Evolutionary conservation across 92 coral and sea anemone species (phyloP).

Genomic region (Zoanthus gigantus): DNA sequence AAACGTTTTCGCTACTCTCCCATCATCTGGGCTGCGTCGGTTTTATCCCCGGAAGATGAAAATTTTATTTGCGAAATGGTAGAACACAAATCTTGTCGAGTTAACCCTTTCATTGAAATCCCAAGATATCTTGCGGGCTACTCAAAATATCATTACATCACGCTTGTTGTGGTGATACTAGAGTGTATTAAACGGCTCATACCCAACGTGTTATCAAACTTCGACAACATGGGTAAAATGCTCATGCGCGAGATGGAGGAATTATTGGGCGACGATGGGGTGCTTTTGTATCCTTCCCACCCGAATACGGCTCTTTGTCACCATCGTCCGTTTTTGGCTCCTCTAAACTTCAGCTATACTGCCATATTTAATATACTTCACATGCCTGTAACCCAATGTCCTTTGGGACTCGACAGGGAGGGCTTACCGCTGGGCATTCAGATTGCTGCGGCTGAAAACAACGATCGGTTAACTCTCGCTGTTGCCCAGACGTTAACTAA

Average conservation of each 20-base stretch:
- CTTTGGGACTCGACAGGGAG: conserved; percentile 77
- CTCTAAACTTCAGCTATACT: conserved; percentile 84
- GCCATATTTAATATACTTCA: conserved; percentile 81
- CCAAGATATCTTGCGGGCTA: conserved; percentile 76
- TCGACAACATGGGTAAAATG: conserved; percentile 76
- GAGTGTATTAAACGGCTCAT: conserved; percentile 67
- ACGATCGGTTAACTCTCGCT: conserved; percentile 79
- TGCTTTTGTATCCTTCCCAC: conserved; percentile 80
- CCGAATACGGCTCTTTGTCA: conserved; percentile 81
- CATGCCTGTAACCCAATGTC: conserved; percentile 92
- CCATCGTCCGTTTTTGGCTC: conserved; percentile 70
- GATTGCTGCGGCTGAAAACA: conserved; percentile 81
- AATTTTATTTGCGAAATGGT: conserved; percentile 67
- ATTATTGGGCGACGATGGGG: conserved; percentile 80
- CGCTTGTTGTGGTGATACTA: conserved; percentile 72
- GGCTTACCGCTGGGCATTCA: conserved; percentile 94
- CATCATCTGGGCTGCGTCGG: conserved; percentile 80
- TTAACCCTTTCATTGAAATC: conserved; percentile 80
- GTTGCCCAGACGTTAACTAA: conserved; percentile 77
- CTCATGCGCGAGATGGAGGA: conserved; percentile 72
- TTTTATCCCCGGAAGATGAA: conserved; percentile 70
- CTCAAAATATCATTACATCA: conserved; percentile 83
- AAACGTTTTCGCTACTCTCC: conserved; percentile 75
- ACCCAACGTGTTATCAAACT: conserved; percentile 70
- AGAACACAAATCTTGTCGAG: conserved; percentile 53